Evolutionary conservation across 1,140 invertebrate species (phyloP), one percentile per base, ranked within the genome.

Genomic region (Coenobita brevimanus): DNA sequence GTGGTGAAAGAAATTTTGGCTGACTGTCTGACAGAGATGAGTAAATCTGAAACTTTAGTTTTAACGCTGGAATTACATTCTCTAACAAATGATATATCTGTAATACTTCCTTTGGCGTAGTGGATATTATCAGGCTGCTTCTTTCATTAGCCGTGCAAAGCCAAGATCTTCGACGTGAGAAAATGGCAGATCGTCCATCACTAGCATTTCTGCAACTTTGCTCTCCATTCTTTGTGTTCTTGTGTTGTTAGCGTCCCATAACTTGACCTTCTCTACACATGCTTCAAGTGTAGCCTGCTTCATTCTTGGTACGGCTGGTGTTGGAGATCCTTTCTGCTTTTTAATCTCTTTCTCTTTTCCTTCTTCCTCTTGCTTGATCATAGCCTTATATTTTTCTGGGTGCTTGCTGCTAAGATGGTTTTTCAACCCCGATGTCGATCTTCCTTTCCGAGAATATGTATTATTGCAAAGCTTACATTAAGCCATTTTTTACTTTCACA

Each of bases 371-470:
- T 78, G 1, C 41, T 78, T 78, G 41, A 21, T 46, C 46, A 78
- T 10, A 78, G 75, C 46, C 46, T 78, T 78, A 78, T 54, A 54
- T 24, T 13, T 43, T 78, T 78, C 43, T 57, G 75, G 46, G 46
- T 78, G 75, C 30, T 78, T 54, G 46, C 75, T 78, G 46, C 46
- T 78, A 27, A 46, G 21, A 78, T 78, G 43, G 46, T 54, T 54
- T 78, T 46, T 78, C 38, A 78, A 30, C 6, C 75, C 75, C 2
- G 46, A 78, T 78, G 75, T 78, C 27, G 21, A 46, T 43, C 73
- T 76, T 78, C 75, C 75, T 78, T 78, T 78, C 27, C 75, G 8
- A 54, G 75, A 78, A 78, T 78, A 78, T 17, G 41, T 78, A 24
- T 78, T 46, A 13, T 41, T 78, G 38, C 75, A 78, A 6, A 78